phyloP scores from a whole-genome alignment of 2,888 invertebrate species.

The Strigamia crassipes region DNA sequence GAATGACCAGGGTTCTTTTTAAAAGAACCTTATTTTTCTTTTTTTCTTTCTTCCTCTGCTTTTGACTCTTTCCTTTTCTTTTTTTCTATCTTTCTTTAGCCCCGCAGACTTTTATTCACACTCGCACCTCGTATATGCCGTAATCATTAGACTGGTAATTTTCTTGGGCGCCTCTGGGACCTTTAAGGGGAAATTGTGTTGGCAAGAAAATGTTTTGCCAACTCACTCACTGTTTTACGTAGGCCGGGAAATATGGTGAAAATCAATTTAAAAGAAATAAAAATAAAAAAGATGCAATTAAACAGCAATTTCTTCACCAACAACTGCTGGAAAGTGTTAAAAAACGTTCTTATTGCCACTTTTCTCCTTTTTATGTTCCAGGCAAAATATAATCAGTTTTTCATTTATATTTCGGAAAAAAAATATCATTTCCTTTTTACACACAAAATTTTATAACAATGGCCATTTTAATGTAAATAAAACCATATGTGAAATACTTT shows the following conservation, averaged over 20 bases:
- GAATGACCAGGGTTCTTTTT: slow-evolving; percentile 12
- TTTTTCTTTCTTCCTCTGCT: neutral
- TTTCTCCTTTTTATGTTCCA: too few relatives aligned
- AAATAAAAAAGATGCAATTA: slow-evolving; percentile 28
- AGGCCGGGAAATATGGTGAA: neutral
- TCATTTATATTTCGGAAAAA: neutral
- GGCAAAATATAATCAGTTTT: too few relatives aligned
- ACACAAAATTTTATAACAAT: neutral
- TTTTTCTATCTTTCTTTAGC: neutral
- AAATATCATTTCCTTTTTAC: neutral
- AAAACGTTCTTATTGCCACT: neutral
- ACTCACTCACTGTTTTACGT: slow-evolving; percentile 34
- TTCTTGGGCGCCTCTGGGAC: slow-evolving; percentile 29
- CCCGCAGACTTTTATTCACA: slow-evolving; percentile 31
- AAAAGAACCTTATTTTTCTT: neutral
- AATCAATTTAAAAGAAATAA: slow-evolving; percentile 18
- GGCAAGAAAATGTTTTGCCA: slow-evolving; percentile 33
- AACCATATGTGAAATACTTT: too few relatives aligned
- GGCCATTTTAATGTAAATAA: too few relatives aligned
- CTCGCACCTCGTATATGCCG: slow-evolving; percentile 26
- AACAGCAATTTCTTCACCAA: neutral
- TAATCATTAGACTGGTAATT: slow-evolving; percentile 36
- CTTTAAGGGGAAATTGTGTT: slow-evolving; percentile 24
- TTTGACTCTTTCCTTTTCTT: slow-evolving; percentile 6
- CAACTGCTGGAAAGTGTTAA: neutral